A percentile compares a stretch with the other conserved stretches of the same genome.
phyloP scores from a whole-genome alignment of 2,888 invertebrate genomes.

The Atethmia centrago region DNA sequence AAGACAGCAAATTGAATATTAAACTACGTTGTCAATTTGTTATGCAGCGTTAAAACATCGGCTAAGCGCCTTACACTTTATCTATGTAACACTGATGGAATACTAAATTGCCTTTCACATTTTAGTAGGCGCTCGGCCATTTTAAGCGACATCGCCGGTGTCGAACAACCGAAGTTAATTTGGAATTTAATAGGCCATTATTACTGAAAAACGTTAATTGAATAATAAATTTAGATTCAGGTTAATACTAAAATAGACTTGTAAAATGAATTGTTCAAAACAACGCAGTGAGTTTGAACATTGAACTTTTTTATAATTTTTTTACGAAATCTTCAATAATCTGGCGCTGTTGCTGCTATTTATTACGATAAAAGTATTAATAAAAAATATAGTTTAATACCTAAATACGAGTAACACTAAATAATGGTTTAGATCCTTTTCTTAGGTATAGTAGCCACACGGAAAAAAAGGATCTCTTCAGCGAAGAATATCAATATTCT shows the following conservation, averaged over 20 bases:
- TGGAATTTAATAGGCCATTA: conserved; percentile 50
- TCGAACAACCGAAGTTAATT: conserved; percentile 46
- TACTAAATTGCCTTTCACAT: conserved; percentile 65
- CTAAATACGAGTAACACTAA: background rate
- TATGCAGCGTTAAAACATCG: conserved; percentile 61
- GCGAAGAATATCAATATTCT: no score
- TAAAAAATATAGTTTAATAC: background rate
- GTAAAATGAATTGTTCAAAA: conserved; percentile 20
- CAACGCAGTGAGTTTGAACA: background rate
- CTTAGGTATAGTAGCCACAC: no score
- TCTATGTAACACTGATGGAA: conserved; percentile 64
- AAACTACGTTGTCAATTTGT: conserved; percentile 66
- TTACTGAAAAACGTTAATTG: conserved; percentile 51
- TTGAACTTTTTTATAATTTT: conserved; percentile 10
- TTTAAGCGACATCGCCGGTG: conserved; percentile 24
- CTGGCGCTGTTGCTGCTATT: background rate
- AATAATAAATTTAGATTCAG: conserved; percentile 44
- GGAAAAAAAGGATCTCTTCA: no score
- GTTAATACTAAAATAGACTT: conserved; percentile 7
- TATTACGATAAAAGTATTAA: background rate
- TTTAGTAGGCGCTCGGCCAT: conserved; percentile 62
- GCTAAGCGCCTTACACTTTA: conserved; percentile 68
- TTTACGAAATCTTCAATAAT: no score
- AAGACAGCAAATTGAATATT: conserved; percentile 67
- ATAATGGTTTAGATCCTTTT: no score